A percentile compares a stretch with the other conserved stretches of the same genome.
These are phyloP conservation scores for Celastrina argiolus DNA, from an alignment of 2,888 invertebrate genomes.

Conservation along the genomic window DNA sequence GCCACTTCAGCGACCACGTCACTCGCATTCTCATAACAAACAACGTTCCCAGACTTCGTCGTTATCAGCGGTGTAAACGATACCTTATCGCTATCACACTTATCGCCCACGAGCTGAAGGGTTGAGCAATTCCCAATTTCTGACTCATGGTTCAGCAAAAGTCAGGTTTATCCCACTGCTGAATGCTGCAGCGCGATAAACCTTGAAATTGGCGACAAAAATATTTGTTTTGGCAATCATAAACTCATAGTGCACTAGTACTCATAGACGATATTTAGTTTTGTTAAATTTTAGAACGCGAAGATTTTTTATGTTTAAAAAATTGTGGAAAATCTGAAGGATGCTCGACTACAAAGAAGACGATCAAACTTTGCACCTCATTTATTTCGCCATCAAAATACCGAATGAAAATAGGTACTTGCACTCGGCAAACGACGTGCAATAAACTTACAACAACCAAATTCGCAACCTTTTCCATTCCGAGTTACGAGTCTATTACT, in stretches of 20 bases:
- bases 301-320: not conserved
- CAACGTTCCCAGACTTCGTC: not conserved
- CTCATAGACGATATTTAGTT: no score
- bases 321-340: not conserved
- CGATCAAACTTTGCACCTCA: not conserved
- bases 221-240: no score
- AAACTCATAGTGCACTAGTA: no score
- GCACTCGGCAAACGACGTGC: not conserved
- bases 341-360: not conserved
- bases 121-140: not conserved
- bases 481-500: not conserved
- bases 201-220: no score
- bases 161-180: no score
- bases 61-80: not conserved
- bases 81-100: slow-evolving; percentile 4
- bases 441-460: not conserved
- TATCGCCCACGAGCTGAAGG: not conserved
- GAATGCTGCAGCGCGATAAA: no score
- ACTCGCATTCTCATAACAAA: not conserved
- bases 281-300: no score
- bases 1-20: not conserved
- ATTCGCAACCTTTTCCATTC: not conserved
- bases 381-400: not conserved
- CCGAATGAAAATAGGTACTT: not conserved
- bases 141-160: not conserved